phyloP scores from a whole-genome alignment of 2,113 vertebrate species.

The Rutilus rutilus region DNA sequence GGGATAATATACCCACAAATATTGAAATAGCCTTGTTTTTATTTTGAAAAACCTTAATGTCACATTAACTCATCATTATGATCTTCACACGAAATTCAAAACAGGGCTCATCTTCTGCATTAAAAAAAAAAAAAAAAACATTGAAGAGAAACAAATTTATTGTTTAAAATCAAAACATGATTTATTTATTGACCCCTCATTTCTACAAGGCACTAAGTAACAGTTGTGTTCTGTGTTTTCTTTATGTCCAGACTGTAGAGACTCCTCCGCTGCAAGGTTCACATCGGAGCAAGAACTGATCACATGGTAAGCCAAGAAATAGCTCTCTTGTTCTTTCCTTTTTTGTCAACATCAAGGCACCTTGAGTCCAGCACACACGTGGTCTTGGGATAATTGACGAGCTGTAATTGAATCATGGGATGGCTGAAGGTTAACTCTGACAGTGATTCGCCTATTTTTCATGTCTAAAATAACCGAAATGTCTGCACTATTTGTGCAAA shows the following conservation, averaged over 20 bases:
- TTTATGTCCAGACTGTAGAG: constrained; percentile 38
- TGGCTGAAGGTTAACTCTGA: neutral
- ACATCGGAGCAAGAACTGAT: constrained; percentile 50
- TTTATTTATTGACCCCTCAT: neutral
- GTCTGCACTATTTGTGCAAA: too few species aligned
- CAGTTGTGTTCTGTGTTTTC: neutral
- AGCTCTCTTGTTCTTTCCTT: constrained; percentile 37
- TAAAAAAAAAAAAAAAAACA: too few species aligned
- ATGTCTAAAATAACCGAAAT: neutral
- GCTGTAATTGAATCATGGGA: neutral
- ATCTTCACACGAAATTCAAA: neutral
- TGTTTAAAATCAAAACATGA: neutral
- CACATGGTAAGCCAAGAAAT: constrained; percentile 63
- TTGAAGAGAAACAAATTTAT: neutral
- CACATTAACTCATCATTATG: neutral
- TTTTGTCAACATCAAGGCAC: constrained; percentile 29
- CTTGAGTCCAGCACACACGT: neutral
- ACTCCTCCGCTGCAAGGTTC: constrained; percentile 24
- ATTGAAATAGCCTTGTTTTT: too few species aligned
- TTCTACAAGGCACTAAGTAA: neutral
- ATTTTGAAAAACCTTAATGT: too few species aligned
- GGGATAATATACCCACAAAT: too few species aligned
- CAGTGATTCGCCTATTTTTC: neutral
- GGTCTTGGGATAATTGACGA: neutral
- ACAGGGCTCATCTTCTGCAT: neutral